A percentile compares a stretch with the other conserved stretches of the same genome.
phyloP scores from a whole-genome alignment of 1,140 invertebrate genomes.

The Drosophila asahinai region DNA sequence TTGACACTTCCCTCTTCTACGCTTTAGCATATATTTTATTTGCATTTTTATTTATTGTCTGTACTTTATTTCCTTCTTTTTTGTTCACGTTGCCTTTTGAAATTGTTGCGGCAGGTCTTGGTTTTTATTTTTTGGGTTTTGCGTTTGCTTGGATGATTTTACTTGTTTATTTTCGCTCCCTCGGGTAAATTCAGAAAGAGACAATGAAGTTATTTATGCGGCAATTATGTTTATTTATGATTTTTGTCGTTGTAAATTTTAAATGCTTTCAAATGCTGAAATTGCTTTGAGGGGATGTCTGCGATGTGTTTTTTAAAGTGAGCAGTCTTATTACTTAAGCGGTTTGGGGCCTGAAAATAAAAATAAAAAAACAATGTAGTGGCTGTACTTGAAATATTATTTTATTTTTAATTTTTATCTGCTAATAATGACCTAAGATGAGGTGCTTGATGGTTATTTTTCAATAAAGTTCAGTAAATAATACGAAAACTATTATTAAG shows the following conservation, averaged over 20 bases:
- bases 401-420: background rate
- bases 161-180: constrained; percentile 13
- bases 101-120: constrained; percentile 73
- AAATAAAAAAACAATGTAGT: too few relatives aligned
- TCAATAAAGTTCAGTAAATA: background rate
- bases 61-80: constrained; percentile 9
- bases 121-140: constrained; percentile 25
- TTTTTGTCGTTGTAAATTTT: constrained; percentile 47
- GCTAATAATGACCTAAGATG: background rate
- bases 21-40: constrained; percentile 32
- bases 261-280: constrained; percentile 43
- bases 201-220: constrained; percentile 51
- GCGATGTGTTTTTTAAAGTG: too few relatives aligned
- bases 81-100: constrained; percentile 35
- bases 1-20: constrained; percentile 21
- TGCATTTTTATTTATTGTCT: constrained; percentile 42
- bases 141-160: background rate
- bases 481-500: background rate
- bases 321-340: constrained; percentile 10
- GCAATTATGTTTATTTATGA: constrained; percentile 64
- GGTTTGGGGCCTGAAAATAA: background rate
- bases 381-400: background rate
- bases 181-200: constrained; percentile 1
- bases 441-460: background rate
- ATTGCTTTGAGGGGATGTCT: constrained; percentile 8